Evolutionary conservation across 2,113 vertebrate genomes (phyloP).

Genomic region (Glaucomys volans): DNA sequence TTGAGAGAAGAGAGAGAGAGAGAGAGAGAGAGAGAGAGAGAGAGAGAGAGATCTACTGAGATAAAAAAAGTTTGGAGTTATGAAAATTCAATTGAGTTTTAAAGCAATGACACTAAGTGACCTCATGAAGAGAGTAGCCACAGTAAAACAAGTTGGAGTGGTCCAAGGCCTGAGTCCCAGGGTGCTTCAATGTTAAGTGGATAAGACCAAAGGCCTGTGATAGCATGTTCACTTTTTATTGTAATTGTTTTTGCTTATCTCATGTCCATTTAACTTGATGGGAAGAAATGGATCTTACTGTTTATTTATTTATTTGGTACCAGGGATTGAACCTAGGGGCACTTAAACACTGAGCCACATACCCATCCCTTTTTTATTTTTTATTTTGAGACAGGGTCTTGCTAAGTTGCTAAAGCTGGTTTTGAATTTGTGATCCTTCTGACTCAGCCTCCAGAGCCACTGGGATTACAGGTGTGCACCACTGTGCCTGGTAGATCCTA

Average conservation of each 20-base stretch:
- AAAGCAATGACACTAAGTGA: conserved; percentile 47
- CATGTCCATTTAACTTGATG: neutral
- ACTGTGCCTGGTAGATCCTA: no score
- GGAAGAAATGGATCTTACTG: neutral
- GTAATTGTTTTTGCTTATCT: neutral
- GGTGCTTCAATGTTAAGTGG: neutral
- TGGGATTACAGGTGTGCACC: no score
- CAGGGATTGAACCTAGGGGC: no score
- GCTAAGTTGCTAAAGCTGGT: no score
- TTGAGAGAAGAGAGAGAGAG: conserved; percentile 45
- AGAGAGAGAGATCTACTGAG: conserved; percentile 27
- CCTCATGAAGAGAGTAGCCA: conserved; percentile 10
- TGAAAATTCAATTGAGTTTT: conserved; percentile 34
- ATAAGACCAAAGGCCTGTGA: neutral
- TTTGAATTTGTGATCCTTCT: no score
- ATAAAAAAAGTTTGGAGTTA: conserved; percentile 27
- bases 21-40: conserved; percentile 38
- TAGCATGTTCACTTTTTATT: neutral
- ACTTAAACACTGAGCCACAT: no score
- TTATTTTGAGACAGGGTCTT: no score
- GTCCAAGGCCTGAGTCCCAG: neutral
- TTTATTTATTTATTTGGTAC: no score
- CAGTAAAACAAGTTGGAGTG: neutral
- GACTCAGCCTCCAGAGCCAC: no score
- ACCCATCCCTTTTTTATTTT: no score